phyloP scores from a whole-genome alignment of 2,888 invertebrate genomes.

The Pheosia gnoma region DNA sequence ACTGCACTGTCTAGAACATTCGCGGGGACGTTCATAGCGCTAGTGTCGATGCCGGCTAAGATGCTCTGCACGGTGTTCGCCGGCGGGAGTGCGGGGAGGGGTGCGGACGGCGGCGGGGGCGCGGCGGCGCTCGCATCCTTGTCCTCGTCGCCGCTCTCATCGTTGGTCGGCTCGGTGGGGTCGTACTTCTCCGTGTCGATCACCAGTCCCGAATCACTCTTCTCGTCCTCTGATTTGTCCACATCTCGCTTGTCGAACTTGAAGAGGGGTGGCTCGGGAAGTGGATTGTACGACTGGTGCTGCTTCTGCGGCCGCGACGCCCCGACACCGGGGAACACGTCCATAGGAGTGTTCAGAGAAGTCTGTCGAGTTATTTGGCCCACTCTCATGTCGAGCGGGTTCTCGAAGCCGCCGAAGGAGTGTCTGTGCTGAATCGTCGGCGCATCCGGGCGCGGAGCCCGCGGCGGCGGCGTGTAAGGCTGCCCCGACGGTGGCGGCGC shows the following conservation, averaged over 20 bases:
- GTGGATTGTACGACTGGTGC: constrained; percentile 47
- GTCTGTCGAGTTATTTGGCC: constrained; percentile 40
- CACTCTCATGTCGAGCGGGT: constrained; percentile 70
- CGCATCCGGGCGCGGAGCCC: constrained; percentile 26
- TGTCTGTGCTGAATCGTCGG: constrained; percentile 46
- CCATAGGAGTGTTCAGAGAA: constrained; percentile 12
- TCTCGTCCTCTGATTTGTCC: constrained; percentile 77
- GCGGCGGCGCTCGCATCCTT: constrained; percentile 16
- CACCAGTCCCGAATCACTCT: constrained; percentile 83
- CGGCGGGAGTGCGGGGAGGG: constrained; percentile 15
- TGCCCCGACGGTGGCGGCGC: constrained; percentile 47
- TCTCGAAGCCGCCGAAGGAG: constrained; percentile 65
- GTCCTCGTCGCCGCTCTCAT: constrained; percentile 62
- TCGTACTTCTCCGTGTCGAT: constrained; percentile 85
- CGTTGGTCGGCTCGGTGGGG: constrained; percentile 80
- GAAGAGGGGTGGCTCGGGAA: constrained; percentile 67
- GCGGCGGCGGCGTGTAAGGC: constrained; percentile 37
- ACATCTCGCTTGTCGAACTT: constrained; percentile 59
- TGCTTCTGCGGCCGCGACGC: constrained; percentile 18
- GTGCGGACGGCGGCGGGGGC: constrained; percentile 16
- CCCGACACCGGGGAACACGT: neutral
- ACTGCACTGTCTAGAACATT: constrained; percentile 65
- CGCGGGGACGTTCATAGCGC: constrained; percentile 50
- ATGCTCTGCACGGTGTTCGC: constrained; percentile 43
- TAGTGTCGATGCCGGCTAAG: constrained; percentile 51